Base-by-base conservation (phyloP, 2,888 invertebrate genomes). In the Mesoligia furuncula region DNA sequence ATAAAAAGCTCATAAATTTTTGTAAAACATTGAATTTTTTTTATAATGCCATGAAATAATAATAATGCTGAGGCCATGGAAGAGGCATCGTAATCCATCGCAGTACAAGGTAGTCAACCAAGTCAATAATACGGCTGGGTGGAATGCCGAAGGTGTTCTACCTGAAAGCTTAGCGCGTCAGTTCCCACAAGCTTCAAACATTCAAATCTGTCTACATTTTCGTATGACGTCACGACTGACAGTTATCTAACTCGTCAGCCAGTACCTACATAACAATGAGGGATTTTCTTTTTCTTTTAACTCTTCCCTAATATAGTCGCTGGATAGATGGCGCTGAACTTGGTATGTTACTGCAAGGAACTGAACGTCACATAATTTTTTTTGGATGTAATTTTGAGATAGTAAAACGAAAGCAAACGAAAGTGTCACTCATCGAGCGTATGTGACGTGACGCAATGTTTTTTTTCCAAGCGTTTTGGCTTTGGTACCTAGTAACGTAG, bases 11-110 rank as follows among this genome's bases (percentile, higher is more conserved):
- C 17, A 20, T 54, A 13, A 31, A 31, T 39, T 73, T n/a, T 81
- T 81, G 59, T 72, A 81, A 65, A 69, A 81, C 72, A 72, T 73
- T 77, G 68, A 73, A 57, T 1, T 4, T 15, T 15, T 61, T 5
- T 67, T 42, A 9, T 8, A 15, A 48, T 31, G 15, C 1, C 3
- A 42, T 70, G 7, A 42, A 24, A 17, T 15, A 20, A n/a, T 42
- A 54, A 70, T 75, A 9, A 67, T 27, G 27, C 7, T 1, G 11
- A 45, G 8, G 39, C 54, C 31, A 0, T 61, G 1, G 68, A 66
- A 72, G 68, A 83, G 13, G 45, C 9, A 31, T 51, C 1, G 9
- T n/a, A 15, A 65, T 31, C 8, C 24, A 11, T n/a, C 27, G 36
- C n/a, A n/a, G n/a, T n/a, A n/a, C n/a, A n/a, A n/a, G 13, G 17